These are phyloP conservation scores for Artibeus lituratus DNA, from an alignment of 2,797 vertebrate genomes.

Conservation along the genomic window DNA sequence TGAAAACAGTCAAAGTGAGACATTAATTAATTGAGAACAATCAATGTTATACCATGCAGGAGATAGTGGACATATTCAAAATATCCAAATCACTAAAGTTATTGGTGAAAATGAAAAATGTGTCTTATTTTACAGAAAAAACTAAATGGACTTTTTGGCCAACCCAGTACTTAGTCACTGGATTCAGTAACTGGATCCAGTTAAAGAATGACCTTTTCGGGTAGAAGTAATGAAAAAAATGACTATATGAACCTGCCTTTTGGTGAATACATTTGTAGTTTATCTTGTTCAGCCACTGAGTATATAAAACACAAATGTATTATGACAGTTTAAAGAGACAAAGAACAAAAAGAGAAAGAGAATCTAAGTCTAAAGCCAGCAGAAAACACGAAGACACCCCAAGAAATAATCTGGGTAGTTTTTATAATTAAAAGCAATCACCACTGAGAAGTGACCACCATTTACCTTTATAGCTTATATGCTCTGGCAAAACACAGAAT, in stretches of 20 bases:
- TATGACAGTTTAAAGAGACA: background rate
- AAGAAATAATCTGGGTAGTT: background rate
- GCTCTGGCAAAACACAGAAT: background rate
- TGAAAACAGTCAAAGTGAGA: too few relatives aligned
- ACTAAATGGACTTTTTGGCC: too few relatives aligned
- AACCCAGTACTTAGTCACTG: background rate
- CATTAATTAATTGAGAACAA: too few relatives aligned
- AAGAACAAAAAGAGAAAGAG: background rate
- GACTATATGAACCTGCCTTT: background rate
- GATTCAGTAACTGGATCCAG: background rate
- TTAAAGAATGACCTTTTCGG: background rate
- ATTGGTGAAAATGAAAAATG: too few relatives aligned
- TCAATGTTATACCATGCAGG: too few relatives aligned
- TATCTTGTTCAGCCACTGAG: background rate
- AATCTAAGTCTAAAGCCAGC: background rate
- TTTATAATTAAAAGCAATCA: background rate
- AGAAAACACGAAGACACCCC: background rate
- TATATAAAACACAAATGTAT: background rate
- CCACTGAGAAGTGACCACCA: background rate
- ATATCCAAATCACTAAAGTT: too few relatives aligned
- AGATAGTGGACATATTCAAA: too few relatives aligned
- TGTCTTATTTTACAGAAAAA: too few relatives aligned
- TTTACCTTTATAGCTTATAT: background rate
- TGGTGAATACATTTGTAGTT: background rate
- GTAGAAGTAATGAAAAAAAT: background rate